Base-by-base conservation (phyloP, 2,113 vertebrate genomes). In the Dendrocopos noguchii region DNA sequence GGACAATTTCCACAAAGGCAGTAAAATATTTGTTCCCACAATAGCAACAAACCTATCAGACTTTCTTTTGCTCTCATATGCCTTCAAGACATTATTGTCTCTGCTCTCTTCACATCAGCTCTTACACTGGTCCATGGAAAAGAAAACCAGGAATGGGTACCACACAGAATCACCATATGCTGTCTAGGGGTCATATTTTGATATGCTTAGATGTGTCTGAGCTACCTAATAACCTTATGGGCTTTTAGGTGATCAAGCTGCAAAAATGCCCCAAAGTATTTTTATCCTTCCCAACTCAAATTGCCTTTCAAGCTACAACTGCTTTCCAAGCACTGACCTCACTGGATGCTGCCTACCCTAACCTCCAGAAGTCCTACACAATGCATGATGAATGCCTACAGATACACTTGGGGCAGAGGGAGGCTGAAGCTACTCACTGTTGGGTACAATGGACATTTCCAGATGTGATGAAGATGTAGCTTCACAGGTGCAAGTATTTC, bases 191-290 rank as follows among this genome's bases (percentile, higher is more conserved):
- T 88, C 77, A 46, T 84, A 80, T 66, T 76, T 94, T 92, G 63
- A 60, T 56, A 84, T 80, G 91, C 95, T 94, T 75, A 95, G 61
- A 74, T 55, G 80, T 65, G 88, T 93, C 92, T 96, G 93, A 96
- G 86, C 92, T 94, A 94, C 92, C 76, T 94, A 94, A 94, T 75
- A 90, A 94, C 79, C 81, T 92, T 81, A 87, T 3, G 16, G 56
- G 79, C 81, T 95, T 95, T 94, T 34, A 75, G 66, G 73, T 57
- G 83, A 94, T 88, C 86, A 90, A 78, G 61, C 75, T 93, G 85
- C 90, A 94, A 90, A 95, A 95, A 95, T 75, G 68, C 88, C 57
- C 44, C 5, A 65, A 96, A 93, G 80, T 91, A 96, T 94, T 96
- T 96, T 93, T 90, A 95, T 86, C 88, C 90, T 84, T 64, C 63